These are phyloP conservation scores for Psittacula echo DNA, from an alignment of 2,797 vertebrate genomes.

Conservation along the genomic window DNA sequence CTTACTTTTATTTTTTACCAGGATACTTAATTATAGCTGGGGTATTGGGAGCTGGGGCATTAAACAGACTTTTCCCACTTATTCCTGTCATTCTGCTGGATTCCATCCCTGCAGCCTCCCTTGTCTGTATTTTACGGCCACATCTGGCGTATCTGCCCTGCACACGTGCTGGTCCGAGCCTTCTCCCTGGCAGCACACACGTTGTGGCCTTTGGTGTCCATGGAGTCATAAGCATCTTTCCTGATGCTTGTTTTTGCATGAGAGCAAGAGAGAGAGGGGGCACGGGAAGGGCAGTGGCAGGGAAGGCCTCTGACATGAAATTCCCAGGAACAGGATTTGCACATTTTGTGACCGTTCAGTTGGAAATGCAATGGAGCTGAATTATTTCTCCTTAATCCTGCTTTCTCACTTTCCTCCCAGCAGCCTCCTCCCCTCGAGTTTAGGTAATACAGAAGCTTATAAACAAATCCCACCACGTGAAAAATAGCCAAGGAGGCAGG, in stretches of 20 bases:
- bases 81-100: not conserved
- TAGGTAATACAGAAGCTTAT: conserved; percentile 67
- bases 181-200: not conserved
- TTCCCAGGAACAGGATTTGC: conserved; percentile 69
- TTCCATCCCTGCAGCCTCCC: not conserved
- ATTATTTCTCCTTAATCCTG: conserved; percentile 64
- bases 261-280: not conserved
- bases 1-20: not conserved
- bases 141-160: not conserved
- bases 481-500: conserved; percentile 16
- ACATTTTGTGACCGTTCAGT: conserved; percentile 66
- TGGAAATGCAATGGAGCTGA: conserved; percentile 58
- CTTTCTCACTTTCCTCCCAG: conserved; percentile 57
- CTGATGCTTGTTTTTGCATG: not conserved
- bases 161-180: not conserved
- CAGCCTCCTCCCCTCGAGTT: conserved; percentile 31
- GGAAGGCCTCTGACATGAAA: conserved; percentile 33
- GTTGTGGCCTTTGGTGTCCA: not conserved
- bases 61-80: not conserved
- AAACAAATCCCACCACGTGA: conserved; percentile 49
- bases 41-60: not conserved
- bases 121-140: not conserved
- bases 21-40: not conserved
- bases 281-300: conserved; percentile 8
- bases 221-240: not conserved